Base-by-base conservation (phyloP, 2,888 invertebrate genomes). In the Sipunculus nudus region DNA sequence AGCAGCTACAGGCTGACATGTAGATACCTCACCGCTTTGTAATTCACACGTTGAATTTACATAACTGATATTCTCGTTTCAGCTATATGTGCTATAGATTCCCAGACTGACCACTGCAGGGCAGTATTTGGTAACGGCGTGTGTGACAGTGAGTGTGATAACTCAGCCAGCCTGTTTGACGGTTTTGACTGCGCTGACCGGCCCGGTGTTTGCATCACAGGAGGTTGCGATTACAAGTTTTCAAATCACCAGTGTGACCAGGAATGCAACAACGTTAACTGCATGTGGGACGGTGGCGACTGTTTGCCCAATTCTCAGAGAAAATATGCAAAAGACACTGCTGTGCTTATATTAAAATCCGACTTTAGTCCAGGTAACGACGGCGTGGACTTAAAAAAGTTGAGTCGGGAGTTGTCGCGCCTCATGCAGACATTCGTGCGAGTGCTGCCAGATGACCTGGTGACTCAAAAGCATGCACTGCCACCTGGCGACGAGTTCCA, bases 261-360 rank as follows among this genome's bases (percentile, higher is more conserved):
- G 4, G 54, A 52, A n/a, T 65, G 65, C 50, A 49, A 65, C 53
- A 39, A n/a, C 13, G 39, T 21, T 1, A 47, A 1, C n/a, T 65
- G 65, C 29, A 49, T 45, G 49, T 62, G 65, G 65, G 65, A 65
- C 41, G 65, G 65, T 16, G 65, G 65, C 4, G 65, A 65, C 49
- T 65, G 65, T 46, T 49, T 59, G 49, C 26, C 29, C 2, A n/a
- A n/a, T n/a, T 39, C 41, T 16, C 50, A 52, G n/a, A 48, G 55
- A 5, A 53, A 43, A 21, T 55, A 62, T n/a, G 62, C 62, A 6
- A 53, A 62, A 38, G 62, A 63, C 46, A 53, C 56, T 2, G 23
- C 63, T 13, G 62, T 59, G 19, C 1, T 65, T 31, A n/a, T n/a
- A n/a, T n/a, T n/a, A n/a, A n/a, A n/a, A n/a, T n/a, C n/a, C n/a